Base-by-base conservation (phyloP, 2,888 invertebrate species). In the Athalia cordata region DNA sequence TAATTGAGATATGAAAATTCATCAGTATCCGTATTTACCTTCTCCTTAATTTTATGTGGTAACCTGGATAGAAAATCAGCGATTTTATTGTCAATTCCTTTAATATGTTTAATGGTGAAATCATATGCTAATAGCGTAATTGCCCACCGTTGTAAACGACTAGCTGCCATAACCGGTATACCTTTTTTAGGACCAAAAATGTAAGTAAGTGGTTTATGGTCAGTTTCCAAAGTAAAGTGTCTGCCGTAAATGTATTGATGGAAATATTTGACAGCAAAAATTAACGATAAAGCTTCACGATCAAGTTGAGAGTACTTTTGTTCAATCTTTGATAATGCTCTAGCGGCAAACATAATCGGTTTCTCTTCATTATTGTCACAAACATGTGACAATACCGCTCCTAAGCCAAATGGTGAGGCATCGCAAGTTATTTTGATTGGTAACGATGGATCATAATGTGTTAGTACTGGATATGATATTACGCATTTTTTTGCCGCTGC, bases 371-470 rank as follows among this genome's bases (percentile, higher is more conserved):
- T 81, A 76, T 86, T 67, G 4, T 81, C 29, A 80, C 81, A 65
- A 29, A 79, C 78, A 8, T 81, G 82, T 57, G 80, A 81, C 47
- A 85, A 62, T 29, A 86, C 86, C 7, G 87, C 84, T 3, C 86
- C 88, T 13, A 88, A 67, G 3, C 86, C 87, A 65, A 85, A 80
- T 9, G 85, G 84, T n/a, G 86, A 87, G 1, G 90, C 89, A 82
- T 91, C 90, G 50, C 87, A 78, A 11, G 77, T 50, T 15, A 83
- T 68, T 11, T 81, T 80, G 45, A 85, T 70, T 11, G 79, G 81
- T 11, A 62, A 64, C 3, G 66, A 15, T 11, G 81, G 81, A 13
- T 84, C 80, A 68, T 80, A 84, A 77, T 84, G 82, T 5, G 78
- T 80, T 13, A 85, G 74, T 7, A 83, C 15, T 5, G 79, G 80